These are phyloP conservation scores for Mixornis gularis DNA, from an alignment of 2,113 vertebrate species.

Conservation along the genomic window DNA sequence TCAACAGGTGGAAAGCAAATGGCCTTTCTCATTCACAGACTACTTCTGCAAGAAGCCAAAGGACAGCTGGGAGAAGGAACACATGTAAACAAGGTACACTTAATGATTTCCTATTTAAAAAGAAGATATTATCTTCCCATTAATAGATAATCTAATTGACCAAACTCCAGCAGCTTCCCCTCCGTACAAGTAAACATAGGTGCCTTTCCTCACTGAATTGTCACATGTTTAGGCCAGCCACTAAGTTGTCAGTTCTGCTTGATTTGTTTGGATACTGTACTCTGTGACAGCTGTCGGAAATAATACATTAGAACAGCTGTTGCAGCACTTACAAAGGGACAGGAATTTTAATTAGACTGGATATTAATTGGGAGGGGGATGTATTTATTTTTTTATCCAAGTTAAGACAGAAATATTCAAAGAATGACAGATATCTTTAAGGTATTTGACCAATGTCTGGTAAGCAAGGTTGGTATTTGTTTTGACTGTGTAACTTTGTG, in stretches of 20 bases:
- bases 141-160: constrained; percentile 58
- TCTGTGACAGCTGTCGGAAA: constrained; percentile 71
- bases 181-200: not conserved
- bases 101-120: constrained; percentile 53
- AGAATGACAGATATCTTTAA: constrained; percentile 11
- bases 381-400: not conserved
- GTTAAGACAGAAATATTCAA: constrained; percentile 18
- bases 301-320: constrained; percentile 75
- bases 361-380: not conserved
- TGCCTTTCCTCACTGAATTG: not conserved
- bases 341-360: constrained; percentile 69
- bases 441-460: not conserved
- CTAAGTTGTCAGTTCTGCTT: constrained; percentile 67
- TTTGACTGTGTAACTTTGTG: not conserved
- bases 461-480: not conserved
- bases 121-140: constrained; percentile 47
- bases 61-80: constrained; percentile 41
- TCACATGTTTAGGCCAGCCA: constrained; percentile 5
- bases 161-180: constrained; percentile 11
- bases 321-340: constrained; percentile 55
- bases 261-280: constrained; percentile 65
- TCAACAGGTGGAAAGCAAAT: constrained; percentile 7
- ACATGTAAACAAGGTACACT: constrained; percentile 43
- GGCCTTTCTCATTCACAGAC: not conserved
- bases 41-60: constrained; percentile 1